Conservation (phyloP, 2,888 invertebrate genomes). For the Aleiodes alternator region DNA sequence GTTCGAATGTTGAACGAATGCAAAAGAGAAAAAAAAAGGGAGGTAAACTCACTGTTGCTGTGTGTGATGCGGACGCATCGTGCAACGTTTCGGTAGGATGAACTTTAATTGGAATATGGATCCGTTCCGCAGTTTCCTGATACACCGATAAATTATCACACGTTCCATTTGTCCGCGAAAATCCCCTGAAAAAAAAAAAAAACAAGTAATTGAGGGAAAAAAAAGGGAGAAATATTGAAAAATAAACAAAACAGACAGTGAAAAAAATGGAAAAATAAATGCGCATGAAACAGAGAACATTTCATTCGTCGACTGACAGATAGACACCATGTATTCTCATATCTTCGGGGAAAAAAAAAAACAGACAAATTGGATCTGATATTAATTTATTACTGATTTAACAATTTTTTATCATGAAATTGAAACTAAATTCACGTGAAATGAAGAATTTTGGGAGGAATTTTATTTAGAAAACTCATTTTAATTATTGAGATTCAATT, state of each 20-base stretch:
- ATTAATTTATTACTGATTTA: conserved; percentile 15
- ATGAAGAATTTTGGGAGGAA: no score
- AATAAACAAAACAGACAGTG: conserved; percentile 20
- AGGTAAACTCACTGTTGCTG: conserved; percentile 1
- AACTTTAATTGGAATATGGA: conserved; percentile 75
- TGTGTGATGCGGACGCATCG: conserved; percentile 33
- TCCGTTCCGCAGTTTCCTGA: conserved; percentile 72
- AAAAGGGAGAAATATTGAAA: conserved; percentile 36
- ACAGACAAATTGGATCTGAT: conserved; percentile 14
- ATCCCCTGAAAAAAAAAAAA: conserved; percentile 42
- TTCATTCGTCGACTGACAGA: conserved; percentile 24
- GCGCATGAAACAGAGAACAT: conserved; percentile 31
- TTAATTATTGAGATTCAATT: no score
- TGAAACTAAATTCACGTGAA: not conserved
- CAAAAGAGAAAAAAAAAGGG: conserved; percentile 13
- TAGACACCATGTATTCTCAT: conserved; percentile 22
- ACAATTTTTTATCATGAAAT: not conserved
- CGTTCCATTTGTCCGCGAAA: conserved; percentile 72
- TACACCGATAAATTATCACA: conserved; percentile 73
- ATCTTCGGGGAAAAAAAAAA: not conserved
- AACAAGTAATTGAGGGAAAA: conserved; percentile 32
- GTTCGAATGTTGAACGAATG: conserved; percentile 13
- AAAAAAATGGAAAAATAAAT: conserved; percentile 13
- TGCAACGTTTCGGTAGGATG: conserved; percentile 72
- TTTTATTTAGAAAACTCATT: no score